Base-by-base conservation (phyloP, 64 coral and sea anemone genomes). In the Actinia tenebrosa region DNA sequence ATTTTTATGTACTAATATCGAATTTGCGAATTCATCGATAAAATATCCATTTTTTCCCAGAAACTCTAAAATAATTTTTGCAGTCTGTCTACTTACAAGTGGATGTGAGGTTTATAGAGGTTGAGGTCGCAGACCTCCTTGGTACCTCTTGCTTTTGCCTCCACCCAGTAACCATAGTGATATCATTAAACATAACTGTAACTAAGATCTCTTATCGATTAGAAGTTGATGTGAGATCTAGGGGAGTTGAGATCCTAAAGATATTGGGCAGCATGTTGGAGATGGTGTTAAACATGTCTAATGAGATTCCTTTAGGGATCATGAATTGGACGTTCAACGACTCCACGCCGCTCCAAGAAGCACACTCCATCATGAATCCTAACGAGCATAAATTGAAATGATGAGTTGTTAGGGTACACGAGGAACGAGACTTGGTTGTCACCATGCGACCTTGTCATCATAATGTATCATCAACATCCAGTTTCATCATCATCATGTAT, bases 351-450 rank as follows among this genome's bases (percentile, higher is more conserved):
- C 95, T 98, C 95, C 95, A 98, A 25, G 88, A 86, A 18, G 89
- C 88, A 81, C 95, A 98, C 20, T 98, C 95, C 95, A 98, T 98
- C 92, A 98, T 98, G 55, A 98, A 92, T 52, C 95, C 95, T 98
- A 45, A 44, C 11, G 25, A 86, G 19, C 15, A 23, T 4, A 61
- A 61, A 61, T 5, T 18, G 22, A n/a, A 66, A 25, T 10, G n/a
- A 58, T 58, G 56, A 5, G 7, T 22, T 66, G 63, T 25, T 66
- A 66, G 19, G 63, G 63, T 37, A 37, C 30, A 37, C 30, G 0
- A 37, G 30, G 1, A 37, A 37, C 30, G 30, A 37, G 63, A 23
- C 1, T 0, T 66, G 20, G 8, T 66, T 66, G n/a, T 66, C 63
- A 66, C n/a, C 63, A 66, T n/a, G 60, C 16, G 19, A 23, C 22